These are phyloP conservation scores for Athripsodes cinereus DNA, from an alignment of 2,888 invertebrate genomes.

Conservation along the genomic window DNA sequence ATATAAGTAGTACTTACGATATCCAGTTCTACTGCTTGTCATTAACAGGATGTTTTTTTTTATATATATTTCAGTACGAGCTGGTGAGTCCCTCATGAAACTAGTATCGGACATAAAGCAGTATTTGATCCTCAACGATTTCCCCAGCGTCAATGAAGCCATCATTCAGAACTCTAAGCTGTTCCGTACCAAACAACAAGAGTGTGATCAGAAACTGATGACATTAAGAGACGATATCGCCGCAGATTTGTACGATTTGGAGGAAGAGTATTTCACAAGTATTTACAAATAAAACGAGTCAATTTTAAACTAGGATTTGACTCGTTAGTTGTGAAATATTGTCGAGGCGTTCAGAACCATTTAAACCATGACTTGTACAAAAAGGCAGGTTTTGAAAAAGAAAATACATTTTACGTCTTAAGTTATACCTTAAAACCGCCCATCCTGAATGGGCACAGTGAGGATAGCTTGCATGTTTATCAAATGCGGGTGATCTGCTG, in stretches of 20 bases:
- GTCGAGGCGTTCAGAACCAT: no score
- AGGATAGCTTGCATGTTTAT: no score
- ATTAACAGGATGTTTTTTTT: no score
- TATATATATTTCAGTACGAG: slow-evolving; percentile 81
- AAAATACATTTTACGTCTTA: neutral
- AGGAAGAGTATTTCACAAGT: slow-evolving; percentile 89
- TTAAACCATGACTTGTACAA: neutral
- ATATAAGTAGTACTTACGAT: no score
- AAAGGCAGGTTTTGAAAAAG: neutral
- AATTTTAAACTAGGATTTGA: no score
- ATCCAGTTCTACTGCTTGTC: no score
- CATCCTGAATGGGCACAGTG: no score
- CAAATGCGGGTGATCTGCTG: no score
- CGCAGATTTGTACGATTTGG: slow-evolving; percentile 84
- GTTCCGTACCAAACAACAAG: slow-evolving; percentile 83
- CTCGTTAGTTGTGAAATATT: no score
- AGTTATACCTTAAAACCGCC: no score
- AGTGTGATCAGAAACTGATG: slow-evolving; percentile 91
- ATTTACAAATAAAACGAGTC: slow-evolving; percentile 57
- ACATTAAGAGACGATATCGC: slow-evolving; percentile 92
- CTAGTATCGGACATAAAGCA: slow-evolving; percentile 97
- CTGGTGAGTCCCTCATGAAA: slow-evolving; percentile 95
- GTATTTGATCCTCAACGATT: slow-evolving; percentile 95
- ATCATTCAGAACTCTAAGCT: slow-evolving; percentile 90
- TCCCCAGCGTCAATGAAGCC: slow-evolving; percentile 95